Evolutionary conservation across 2,113 vertebrate species (phyloP).

Genomic region (Odocoileus virginianus): DNA sequence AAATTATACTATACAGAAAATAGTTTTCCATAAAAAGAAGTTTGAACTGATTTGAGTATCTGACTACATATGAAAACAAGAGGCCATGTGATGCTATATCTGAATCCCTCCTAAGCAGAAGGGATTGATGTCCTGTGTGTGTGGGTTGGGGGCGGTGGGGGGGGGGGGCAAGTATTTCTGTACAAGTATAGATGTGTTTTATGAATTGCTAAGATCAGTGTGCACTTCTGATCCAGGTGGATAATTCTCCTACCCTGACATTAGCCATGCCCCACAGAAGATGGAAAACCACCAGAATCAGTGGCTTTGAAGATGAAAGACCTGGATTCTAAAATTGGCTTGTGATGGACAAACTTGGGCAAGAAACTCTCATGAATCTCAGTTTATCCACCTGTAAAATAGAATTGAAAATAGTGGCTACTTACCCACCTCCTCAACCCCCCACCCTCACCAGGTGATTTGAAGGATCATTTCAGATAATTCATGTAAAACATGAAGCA

Average conservation of each 20-base stretch:
- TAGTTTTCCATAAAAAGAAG: constrained; percentile 74
- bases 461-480: neutral
- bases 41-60: constrained; percentile 74
- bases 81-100: neutral
- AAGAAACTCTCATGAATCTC: neutral
- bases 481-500: neutral
- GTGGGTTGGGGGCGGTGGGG: neutral
- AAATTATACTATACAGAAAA: constrained; percentile 70
- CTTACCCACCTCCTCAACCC: neutral
- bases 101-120: constrained; percentile 19
- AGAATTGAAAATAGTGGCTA: neutral
- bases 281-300: neutral
- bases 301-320: neutral
- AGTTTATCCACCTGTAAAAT: neutral
- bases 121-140: neutral
- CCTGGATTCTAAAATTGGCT: neutral
- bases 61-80: constrained; percentile 59
- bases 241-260: neutral
- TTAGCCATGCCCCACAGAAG: too few species aligned
- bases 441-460: neutral
- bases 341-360: neutral
- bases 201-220: too few species aligned
- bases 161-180: neutral
- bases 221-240: neutral
- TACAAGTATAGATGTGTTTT: neutral